These are phyloP conservation scores for Heteromyza rotundicornis DNA, from an alignment of 2,888 invertebrate genomes.

Conservation along the genomic window DNA sequence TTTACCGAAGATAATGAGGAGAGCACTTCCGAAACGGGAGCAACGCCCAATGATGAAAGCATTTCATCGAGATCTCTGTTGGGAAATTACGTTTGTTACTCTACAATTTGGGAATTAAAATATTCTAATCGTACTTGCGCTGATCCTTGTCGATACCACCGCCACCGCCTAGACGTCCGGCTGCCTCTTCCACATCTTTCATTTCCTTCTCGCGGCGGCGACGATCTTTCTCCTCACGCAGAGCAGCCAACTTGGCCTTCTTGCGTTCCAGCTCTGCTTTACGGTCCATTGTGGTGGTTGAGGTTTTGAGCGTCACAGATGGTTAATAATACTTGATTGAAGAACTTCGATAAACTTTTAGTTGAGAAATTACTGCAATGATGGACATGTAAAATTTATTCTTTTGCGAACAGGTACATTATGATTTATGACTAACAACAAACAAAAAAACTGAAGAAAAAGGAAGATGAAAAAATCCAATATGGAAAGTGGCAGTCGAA, in stretches of 20 bases:
- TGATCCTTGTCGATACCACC: conserved; percentile 60
- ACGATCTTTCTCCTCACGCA: conserved; percentile 88
- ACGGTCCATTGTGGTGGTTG: conserved; percentile 68
- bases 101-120: neutral
- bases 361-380: too few relatives aligned
- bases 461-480: too few relatives aligned
- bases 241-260: conserved; percentile 87
- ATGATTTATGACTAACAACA: too few relatives aligned
- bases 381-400: too few relatives aligned
- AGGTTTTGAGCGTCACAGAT: neutral
- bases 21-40: conserved; percentile 84
- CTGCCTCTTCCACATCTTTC: conserved; percentile 80
- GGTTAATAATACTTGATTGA: too few relatives aligned
- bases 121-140: conserved; percentile 48
- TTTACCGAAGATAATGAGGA: conserved; percentile 84
- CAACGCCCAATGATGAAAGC: conserved; percentile 84
- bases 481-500: too few relatives aligned
- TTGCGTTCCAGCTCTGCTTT: conserved; percentile 93
- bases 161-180: conserved; percentile 61
- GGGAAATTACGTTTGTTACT: neutral
- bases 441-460: too few relatives aligned
- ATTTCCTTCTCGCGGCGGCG: conserved; percentile 84
- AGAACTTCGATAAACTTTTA: too few relatives aligned
- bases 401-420: too few relatives aligned
- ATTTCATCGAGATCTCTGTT: conserved; percentile 81